phyloP scores from a whole-genome alignment of 2,113 vertebrate genomes.

The Geococcyx californianus region DNA sequence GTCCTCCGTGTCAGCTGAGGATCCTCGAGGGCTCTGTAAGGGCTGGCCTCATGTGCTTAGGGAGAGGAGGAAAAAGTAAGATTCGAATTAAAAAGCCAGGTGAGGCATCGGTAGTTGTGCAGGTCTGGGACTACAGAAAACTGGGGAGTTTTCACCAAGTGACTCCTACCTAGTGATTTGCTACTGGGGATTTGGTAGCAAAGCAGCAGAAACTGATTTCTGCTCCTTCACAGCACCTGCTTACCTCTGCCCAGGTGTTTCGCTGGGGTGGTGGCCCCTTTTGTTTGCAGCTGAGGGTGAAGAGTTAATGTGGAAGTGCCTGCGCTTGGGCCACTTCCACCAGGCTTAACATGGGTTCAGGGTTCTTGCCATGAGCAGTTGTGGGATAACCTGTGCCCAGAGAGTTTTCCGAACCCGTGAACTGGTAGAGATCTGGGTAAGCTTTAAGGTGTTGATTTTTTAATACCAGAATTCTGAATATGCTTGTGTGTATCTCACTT shows the following conservation, averaged over 20 bases:
- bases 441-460: not conserved
- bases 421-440: not conserved
- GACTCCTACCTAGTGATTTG: not conserved
- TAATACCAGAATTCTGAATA: not conserved
- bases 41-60: not conserved
- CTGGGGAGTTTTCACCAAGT: not conserved
- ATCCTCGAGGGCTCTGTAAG: not conserved
- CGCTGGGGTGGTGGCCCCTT: not conserved
- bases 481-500: not conserved
- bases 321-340: not conserved
- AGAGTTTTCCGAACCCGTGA: not conserved
- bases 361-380: not conserved
- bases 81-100: accelerated
- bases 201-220: not conserved
- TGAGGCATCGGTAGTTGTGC: accelerated
- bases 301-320: not conserved
- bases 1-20: not conserved
- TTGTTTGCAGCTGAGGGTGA: not conserved
- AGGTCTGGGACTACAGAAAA: not conserved
- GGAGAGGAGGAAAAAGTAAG: not conserved
- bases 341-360: not conserved
- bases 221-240: not conserved
- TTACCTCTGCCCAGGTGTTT: not conserved
- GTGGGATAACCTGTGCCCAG: not conserved
- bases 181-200: accelerated